Percentiles rank a stretch among this genome's conserved stretches.
These are phyloP conservation scores for Calosoma granatense DNA, from an alignment of 1,140 invertebrate genomes.

Conservation along the genomic window DNA sequence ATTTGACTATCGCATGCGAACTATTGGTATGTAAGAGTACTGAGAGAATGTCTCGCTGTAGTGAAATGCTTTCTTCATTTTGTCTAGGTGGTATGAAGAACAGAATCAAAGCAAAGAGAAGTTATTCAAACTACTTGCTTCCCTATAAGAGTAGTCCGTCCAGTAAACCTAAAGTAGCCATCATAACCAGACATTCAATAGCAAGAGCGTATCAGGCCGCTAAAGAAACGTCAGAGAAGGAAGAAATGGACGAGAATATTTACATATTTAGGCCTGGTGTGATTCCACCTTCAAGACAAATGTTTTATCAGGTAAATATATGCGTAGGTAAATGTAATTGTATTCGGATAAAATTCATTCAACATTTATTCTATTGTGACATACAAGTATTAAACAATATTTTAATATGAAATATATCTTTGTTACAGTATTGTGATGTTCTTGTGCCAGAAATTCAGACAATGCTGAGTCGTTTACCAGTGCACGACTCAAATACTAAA, in stretches of 20 bases:
- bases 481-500: constrained; percentile 44
- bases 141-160: constrained; percentile 39
- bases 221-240: constrained; percentile 20
- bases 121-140: constrained; percentile 40
- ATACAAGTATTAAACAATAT: constrained; percentile 11
- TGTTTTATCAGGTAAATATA: constrained; percentile 64
- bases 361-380: too few species aligned
- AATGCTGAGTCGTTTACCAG: constrained; percentile 58
- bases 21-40: constrained; percentile 43
- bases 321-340: too few species aligned
- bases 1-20: constrained; percentile 72
- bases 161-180: constrained; percentile 34
- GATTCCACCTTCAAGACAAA: constrained; percentile 64
- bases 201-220: constrained; percentile 27
- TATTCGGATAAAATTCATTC: too few species aligned
- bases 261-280: constrained; percentile 58
- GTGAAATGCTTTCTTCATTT: too few species aligned
- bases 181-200: constrained; percentile 30
- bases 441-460: constrained; percentile 75
- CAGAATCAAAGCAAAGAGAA: constrained; percentile 44
- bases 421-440: constrained; percentile 68
- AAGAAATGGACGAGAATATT: constrained; percentile 34
- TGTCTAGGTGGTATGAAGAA: constrained; percentile 45
- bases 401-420: constrained; percentile 10
- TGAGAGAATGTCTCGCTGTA: not conserved